Conservation (phyloP, 1,140 invertebrate species). For the Cheumatopsyche charites region DNA sequence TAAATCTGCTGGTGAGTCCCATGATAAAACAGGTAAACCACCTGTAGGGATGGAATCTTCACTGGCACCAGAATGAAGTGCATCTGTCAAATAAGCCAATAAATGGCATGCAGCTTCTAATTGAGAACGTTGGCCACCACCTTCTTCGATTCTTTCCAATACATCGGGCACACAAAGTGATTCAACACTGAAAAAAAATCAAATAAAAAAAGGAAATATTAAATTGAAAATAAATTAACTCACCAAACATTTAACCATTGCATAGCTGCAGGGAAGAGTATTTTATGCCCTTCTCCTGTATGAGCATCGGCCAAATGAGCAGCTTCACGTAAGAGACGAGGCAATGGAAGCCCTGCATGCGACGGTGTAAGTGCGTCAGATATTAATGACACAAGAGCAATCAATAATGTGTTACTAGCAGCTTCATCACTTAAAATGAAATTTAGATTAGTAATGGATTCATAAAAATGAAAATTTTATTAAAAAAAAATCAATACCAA, state of each 20-base stretch:
- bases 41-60: constrained; percentile 59
- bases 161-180: constrained; percentile 55
- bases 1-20: constrained; percentile 78
- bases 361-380: constrained; percentile 69
- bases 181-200: constrained; percentile 63
- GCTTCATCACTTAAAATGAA: constrained; percentile 62
- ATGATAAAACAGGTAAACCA: constrained; percentile 69
- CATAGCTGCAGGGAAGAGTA: constrained; percentile 79
- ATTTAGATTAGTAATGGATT: constrained; percentile 27
- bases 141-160: constrained; percentile 62
- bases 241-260: constrained; percentile 78
- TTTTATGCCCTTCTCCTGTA: constrained; percentile 74
- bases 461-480: neutral
- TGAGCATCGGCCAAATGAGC: constrained; percentile 85
- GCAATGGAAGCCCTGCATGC: constrained; percentile 76
- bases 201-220: constrained; percentile 60
- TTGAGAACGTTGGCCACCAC: constrained; percentile 61
- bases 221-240: constrained; percentile 52
- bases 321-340: constrained; percentile 82
- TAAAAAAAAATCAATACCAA: constrained; percentile 50
- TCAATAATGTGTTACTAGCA: constrained; percentile 75
- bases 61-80: constrained; percentile 66
- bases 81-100: constrained; percentile 75
- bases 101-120: constrained; percentile 81
- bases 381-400: constrained; percentile 77